Evolutionary conservation across 2,888 invertebrate genomes (phyloP).

Genomic region (Eulithis prunata): DNA sequence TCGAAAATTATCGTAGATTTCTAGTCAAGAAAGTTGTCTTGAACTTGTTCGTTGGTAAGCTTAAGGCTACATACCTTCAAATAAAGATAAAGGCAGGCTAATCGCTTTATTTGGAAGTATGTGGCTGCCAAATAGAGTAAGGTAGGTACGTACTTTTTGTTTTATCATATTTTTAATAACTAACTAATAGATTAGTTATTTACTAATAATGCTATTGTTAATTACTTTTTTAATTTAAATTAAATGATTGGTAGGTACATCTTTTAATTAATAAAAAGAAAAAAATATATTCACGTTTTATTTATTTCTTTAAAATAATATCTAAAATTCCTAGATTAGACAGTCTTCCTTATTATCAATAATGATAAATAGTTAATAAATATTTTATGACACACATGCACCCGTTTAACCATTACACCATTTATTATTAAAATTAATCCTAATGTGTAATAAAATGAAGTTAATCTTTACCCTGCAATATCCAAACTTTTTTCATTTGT

Average conservation of each 20-base stretch:
- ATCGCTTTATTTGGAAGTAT: no score
- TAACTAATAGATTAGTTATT: no score
- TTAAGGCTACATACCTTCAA: no score
- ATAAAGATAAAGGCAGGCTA: no score
- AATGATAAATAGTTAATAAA: slow-evolving; percentile 32
- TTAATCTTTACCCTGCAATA: slow-evolving; percentile 55
- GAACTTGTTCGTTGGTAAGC: neutral
- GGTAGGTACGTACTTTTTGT: no score
- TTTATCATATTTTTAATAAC: no score
- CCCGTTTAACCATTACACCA: slow-evolving; percentile 50
- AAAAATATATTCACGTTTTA: neutral
- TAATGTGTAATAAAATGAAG: slow-evolving; percentile 13
- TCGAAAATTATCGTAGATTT: slow-evolving; percentile 8
- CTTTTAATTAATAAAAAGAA: neutral
- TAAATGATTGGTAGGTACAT: no score
- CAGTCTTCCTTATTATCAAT: slow-evolving; percentile 38
- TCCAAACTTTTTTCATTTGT: slow-evolving; percentile 49
- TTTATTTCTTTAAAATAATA: slow-evolving; percentile 26
- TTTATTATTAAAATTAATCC: neutral
- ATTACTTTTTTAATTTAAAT: no score
- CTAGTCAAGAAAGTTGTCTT: neutral
- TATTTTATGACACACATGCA: slow-evolving; percentile 56
- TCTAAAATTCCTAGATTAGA: slow-evolving; percentile 16
- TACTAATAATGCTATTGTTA: no score
- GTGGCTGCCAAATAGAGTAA: no score